Conservation (phyloP, 2,113 vertebrate genomes). For the Alectura lathami region DNA sequence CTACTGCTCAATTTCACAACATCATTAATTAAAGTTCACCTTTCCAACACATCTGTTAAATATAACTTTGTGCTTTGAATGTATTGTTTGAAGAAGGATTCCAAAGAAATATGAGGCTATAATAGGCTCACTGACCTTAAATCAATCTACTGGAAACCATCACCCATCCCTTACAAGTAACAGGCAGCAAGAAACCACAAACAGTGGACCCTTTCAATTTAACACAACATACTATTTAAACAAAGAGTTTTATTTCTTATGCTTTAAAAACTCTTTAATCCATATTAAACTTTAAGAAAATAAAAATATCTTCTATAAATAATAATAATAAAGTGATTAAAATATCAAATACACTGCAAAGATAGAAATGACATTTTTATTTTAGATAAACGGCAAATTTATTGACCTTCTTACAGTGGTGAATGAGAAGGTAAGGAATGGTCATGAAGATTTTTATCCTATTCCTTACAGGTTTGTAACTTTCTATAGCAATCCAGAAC, state of each 20-base stretch:
- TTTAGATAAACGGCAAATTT: not conserved
- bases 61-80: not conserved
- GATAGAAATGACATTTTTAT: not conserved
- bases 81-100: not conserved
- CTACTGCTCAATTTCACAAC: not conserved
- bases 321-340: not conserved
- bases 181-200: not conserved
- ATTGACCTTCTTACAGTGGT: not conserved
- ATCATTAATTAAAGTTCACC: not conserved
- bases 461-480: not conserved
- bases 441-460: not conserved
- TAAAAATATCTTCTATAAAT: not conserved
- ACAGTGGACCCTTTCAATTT: conserved; percentile 13
- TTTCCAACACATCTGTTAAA: conserved; percentile 3
- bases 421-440: not conserved
- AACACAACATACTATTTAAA: conserved; percentile 38
- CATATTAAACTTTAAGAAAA: not conserved
- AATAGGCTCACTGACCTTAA: not conserved
- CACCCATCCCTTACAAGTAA: not conserved
- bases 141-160: conserved; percentile 10
- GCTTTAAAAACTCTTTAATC: not conserved
- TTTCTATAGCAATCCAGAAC: not conserved
- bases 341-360: not conserved
- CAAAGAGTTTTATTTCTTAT: not conserved
- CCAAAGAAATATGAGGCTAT: not conserved